These are phyloP conservation scores for Liasis olivaceus DNA, from an alignment of 2,797 vertebrate genomes.

Conservation along the genomic window DNA sequence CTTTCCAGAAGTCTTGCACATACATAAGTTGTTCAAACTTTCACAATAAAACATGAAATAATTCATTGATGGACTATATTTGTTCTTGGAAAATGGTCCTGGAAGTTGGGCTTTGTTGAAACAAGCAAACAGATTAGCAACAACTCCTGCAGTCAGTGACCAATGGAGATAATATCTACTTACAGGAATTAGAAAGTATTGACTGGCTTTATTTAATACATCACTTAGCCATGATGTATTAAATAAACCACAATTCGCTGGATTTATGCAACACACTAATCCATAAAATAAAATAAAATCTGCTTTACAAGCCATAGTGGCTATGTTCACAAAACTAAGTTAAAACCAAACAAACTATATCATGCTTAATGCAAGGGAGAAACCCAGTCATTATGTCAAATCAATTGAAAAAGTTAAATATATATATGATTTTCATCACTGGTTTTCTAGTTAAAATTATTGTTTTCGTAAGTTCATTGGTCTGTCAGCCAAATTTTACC, in stretches of 20 bases:
- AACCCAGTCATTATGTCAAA: no score
- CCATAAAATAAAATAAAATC: no score
- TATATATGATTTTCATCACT: not conserved
- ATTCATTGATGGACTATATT: not conserved
- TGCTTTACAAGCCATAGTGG: no score
- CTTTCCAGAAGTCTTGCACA: not conserved
- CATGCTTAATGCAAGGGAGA: no score
- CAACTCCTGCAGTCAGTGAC: not conserved
- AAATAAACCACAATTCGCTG: no score
- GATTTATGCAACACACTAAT: no score
- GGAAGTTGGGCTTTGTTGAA: not conserved
- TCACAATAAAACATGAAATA: not conserved
- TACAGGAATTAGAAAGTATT: not conserved
- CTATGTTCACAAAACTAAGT: no score
- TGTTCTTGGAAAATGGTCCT: not conserved
- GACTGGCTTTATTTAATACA: no score
- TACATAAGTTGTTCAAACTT: not conserved
- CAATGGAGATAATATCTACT: not conserved
- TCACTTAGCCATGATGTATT: no score
- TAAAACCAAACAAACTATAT: no score
- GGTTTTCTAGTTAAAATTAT: not conserved
- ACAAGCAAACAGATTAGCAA: not conserved
- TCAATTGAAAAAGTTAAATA: not conserved
- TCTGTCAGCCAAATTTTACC: no score
- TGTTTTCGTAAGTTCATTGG: not conserved